phyloP scores from a whole-genome alignment of 2,888 invertebrate genomes.

The Acanthococcus lagerstroemiae region DNA sequence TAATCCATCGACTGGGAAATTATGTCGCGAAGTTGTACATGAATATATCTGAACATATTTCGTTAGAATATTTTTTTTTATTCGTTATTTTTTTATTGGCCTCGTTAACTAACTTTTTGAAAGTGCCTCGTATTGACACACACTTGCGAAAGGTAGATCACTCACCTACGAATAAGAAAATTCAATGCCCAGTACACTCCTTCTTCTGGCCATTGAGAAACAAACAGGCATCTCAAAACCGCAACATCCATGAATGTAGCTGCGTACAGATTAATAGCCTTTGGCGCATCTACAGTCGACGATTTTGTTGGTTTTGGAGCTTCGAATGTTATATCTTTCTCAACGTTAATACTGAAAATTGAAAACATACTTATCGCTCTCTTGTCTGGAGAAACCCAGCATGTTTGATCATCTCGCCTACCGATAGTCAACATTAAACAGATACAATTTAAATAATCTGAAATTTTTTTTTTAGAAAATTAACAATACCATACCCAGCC shows the following conservation, averaged over 20 bases:
- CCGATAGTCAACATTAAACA: background rate
- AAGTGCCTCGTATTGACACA: no score
- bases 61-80: no score
- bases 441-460: background rate
- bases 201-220: conserved; percentile 95
- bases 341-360: conserved; percentile 4
- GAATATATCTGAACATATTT: no score
- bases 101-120: no score
- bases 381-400: background rate
- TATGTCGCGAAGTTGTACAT: no score
- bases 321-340: conserved; percentile 10
- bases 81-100: no score
- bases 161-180: conserved; percentile 75
- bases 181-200: conserved; percentile 95
- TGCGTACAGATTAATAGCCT: conserved; percentile 53
- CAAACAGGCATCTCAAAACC: conserved; percentile 87
- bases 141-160: conserved; percentile 5
- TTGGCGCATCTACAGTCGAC: conserved; percentile 25
- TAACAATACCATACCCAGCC: conserved; percentile 14
- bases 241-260: conserved; percentile 96
- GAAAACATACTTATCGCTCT: no score
- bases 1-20: no score
- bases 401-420: background rate
- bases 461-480: no score
- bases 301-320: background rate